phyloP scores from a whole-genome alignment of 2,797 vertebrate genomes.

The Apogon talboti region DNA sequence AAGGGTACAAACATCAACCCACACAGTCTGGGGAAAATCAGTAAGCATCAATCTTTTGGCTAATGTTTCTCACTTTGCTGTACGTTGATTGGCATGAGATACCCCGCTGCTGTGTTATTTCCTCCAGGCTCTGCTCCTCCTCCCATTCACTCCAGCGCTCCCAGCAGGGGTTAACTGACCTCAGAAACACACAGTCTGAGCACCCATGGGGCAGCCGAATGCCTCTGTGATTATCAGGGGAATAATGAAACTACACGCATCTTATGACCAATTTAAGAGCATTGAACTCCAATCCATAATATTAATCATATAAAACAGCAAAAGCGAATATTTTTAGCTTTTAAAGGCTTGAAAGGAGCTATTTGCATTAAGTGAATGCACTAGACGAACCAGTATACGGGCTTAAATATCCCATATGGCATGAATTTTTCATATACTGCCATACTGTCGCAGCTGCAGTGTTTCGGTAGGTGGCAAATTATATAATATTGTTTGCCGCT shows the following conservation, averaged over 20 bases:
- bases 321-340: conserved; percentile 11
- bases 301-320: conserved; percentile 14
- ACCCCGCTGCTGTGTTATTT: conserved; percentile 80
- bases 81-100: conserved; percentile 76
- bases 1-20: conserved; percentile 59
- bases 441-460: too few species aligned
- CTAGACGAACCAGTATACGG: too few species aligned
- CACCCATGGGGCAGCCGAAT: conserved; percentile 61
- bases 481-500: too few species aligned
- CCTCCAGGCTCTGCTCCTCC: conserved; percentile 69
- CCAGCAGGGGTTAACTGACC: conserved; percentile 71
- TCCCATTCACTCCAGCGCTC: conserved; percentile 66
- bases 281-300: conserved; percentile 18
- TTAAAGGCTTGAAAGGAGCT: conserved; percentile 13
- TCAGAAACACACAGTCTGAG: conserved; percentile 64
- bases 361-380: not conserved
- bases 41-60: conserved; percentile 40
- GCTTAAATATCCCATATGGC: too few species aligned
- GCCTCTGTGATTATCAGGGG: conserved; percentile 57
- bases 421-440: not conserved
- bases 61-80: conserved; percentile 68
- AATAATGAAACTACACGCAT: conserved; percentile 41
- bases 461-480: too few species aligned
- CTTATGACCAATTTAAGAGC: conserved; percentile 56
- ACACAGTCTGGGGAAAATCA: conserved; percentile 58